Evolutionary conservation across 2,113 vertebrate species (phyloP), one percentile per base, ranked within the genome.

Genomic region (Channa argus): DNA sequence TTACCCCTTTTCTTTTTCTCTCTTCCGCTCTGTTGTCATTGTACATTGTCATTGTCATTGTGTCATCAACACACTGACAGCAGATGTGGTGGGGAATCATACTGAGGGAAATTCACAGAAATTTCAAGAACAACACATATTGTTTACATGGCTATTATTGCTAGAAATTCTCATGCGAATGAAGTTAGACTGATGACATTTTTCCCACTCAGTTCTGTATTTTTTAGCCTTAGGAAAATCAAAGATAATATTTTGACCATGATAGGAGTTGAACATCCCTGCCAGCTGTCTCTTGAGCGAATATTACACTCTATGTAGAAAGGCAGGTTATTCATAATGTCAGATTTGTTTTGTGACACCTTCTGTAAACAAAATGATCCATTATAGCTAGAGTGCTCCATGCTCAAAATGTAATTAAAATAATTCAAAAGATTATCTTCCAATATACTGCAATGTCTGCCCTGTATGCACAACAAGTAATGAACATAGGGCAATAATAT

Each of bases 1-100:
- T 33, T 41, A 58, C 12, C 9, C 11, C 24, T n/a, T 64, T 55
- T 70, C 14, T 71, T 79, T 72, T 8, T 65, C 38, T 50, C 33
- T 63, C 62, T 66, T 71, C 59, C 53, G 52, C 41, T 78, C 58
- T 24, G 52, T 82, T 41, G 5, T 74, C 71, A 68, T 74, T 71
- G 77, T 79, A 66, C 79, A 88, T 88, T n/a, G n/a, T n/a, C n/a
- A n/a, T n/a, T n/a, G n/a, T n/a, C n/a, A n/a, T n/a, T 85, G 87
- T 88, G 79, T 85, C 63, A 56, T 33, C 51, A 49, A 71, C 67
- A 63, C 56, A 74, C 5, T 82, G 61, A 78, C 75, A 82, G 77
- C 63, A 71, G 44, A 75, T 46, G 55, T 79, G 79, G 51, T 66
- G 67, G 83, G 64, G 76, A 80, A 72, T 78, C 56, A 15, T 14